Evolutionary conservation across 2,113 vertebrate genomes (phyloP), one percentile per base, ranked within the genome.

Genomic region (Guaruba guarouba): DNA sequence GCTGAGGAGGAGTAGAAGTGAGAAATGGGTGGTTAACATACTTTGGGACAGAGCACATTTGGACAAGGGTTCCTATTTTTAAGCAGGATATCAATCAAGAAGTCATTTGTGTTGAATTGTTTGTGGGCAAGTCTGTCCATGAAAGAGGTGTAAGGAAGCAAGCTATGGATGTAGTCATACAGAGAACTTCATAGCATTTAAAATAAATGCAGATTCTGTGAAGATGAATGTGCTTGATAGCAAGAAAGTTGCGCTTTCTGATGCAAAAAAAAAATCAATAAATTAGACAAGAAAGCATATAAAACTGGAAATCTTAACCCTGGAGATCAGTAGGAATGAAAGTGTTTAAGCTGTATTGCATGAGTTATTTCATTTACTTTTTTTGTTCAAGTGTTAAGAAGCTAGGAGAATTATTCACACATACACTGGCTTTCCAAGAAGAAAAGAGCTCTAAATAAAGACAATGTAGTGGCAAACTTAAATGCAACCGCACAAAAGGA

Each of bases 371-470:
- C 31, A 86, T 44, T 69, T 71, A 86, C 66, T 91, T 77, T 68
- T 92, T 71, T 78, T 73, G 11, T 69, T 61, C 41, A 59, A 64
- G 61, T 35, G 8, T 77, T 79, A 87, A 74, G 74, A 59, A 92
- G 19, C 76, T 63, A 70, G 43, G 82, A 71, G 16, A 49, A 64
- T 16, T 80, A 81, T 43, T 92, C 52, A 55, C 61, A 68, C 10
- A 75, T 57, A 82, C 14, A 51, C 63, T 83, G 75, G 28, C 87
- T 94, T 94, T 83, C 57, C 33, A 87, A 87, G 77, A 91, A 96
- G 76, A 18, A 90, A 73, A 28, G 69, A 91, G 57, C 44, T 62
- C 31, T 87, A 17, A 49, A 35, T 68, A n/a, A 90, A 90, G 59
- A 89, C 37, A 71, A 55, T 59, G 17, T 9, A 54, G 33, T 2